Evolutionary conservation across 2,113 vertebrate genomes (phyloP).

Genomic region (Phylloscopus trochiloides): DNA sequence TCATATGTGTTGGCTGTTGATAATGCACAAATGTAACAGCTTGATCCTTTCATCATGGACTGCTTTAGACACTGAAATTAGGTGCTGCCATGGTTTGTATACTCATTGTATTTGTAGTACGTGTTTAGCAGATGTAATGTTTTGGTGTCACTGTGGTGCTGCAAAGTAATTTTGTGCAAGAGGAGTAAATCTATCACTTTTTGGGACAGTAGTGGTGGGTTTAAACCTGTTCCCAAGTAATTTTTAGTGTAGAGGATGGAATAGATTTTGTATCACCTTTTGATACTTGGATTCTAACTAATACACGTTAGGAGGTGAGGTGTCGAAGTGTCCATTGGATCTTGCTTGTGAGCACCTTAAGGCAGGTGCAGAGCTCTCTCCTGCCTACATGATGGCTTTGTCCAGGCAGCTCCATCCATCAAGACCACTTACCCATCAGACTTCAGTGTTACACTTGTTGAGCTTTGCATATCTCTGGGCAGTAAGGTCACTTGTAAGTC

Average conservation of each 20-base stretch:
- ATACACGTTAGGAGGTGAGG: not conserved
- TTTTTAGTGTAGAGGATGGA: not conserved
- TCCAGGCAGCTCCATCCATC: not conserved
- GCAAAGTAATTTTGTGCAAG: not conserved
- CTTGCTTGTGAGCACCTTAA: not conserved
- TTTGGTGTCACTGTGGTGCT: not conserved
- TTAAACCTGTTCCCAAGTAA: not conserved
- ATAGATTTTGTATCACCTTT: not conserved
- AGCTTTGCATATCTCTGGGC: not conserved
- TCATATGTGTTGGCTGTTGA: not conserved
- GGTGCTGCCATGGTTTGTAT: not conserved
- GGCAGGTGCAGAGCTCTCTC: not conserved
- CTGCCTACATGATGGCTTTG: rapidly evolving
- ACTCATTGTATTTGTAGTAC: not conserved
- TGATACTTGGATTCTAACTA: not conserved
- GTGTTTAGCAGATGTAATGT: not conserved
- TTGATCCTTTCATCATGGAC: not conserved
- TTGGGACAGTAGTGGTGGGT: not conserved
- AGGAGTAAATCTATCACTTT: not conserved
- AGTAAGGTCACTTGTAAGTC: not conserved
- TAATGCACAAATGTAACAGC: conserved; percentile 2
- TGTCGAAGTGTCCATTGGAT: not conserved
- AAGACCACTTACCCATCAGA: not conserved
- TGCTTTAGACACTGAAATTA: not conserved
- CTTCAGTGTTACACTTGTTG: not conserved